phyloP scores from a whole-genome alignment of 2,113 vertebrate species.

The Calypte anna region DNA sequence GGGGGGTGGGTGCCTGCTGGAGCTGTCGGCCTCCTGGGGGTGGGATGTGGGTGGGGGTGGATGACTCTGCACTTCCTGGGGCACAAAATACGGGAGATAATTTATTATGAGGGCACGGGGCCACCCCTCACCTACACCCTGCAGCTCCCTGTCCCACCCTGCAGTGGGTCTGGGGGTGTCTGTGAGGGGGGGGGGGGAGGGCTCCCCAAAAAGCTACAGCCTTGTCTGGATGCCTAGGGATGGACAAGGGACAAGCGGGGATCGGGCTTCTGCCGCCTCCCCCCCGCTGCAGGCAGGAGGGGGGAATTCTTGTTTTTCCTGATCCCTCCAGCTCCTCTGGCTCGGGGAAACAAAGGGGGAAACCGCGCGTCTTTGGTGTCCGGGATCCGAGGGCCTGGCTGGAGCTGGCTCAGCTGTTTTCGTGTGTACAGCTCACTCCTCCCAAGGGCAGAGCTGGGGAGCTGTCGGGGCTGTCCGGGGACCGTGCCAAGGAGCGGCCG shows the following conservation, averaged over 20 bases:
- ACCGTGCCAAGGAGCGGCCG: accelerated
- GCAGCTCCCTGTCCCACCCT: not conserved
- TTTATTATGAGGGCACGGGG: accelerated
- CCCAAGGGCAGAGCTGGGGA: not conserved
- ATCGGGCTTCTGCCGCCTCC: not conserved
- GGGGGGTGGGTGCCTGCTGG: not conserved
- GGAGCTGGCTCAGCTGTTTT: not conserved
- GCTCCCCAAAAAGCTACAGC: not conserved
- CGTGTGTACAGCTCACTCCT: accelerated
- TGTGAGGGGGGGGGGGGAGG: not conserved
- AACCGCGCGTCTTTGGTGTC: accelerated
- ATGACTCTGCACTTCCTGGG: not conserved
- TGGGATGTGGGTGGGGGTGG: accelerated
- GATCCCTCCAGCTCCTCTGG: accelerated
- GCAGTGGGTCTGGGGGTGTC: accelerated
- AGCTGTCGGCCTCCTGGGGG: accelerated
- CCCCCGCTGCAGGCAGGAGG: accelerated
- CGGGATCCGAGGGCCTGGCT: accelerated
- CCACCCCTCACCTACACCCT: not conserved
- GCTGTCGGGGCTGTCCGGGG: not conserved
- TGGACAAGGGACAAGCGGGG: too few relatives aligned
- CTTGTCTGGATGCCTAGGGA: accelerated
- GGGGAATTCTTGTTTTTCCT: too few relatives aligned
- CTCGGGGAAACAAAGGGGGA: not conserved
- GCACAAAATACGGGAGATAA: accelerated